Base-by-base conservation (phyloP, 2,888 invertebrate genomes). In the Pterobdella sp. region DNA sequence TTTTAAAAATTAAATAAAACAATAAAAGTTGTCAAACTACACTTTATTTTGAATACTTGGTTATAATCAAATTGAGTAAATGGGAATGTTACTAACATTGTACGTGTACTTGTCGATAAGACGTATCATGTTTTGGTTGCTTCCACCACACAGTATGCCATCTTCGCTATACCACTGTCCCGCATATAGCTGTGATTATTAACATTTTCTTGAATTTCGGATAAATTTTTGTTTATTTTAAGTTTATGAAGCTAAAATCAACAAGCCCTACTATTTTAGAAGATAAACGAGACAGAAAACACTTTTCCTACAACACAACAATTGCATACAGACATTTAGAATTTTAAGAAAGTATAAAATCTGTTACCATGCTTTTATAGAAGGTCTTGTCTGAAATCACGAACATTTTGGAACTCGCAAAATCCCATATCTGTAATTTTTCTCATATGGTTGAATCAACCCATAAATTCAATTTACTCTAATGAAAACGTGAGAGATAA, bases 81-180 rank as follows among this genome's bases (percentile, higher is more conserved):
- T 42, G 7, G 7, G 10, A 42, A 14, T 66, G 4, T 32, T 14
- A 68, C 68, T 7, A 68, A 68, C 68, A 68, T 68, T 68, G 18
- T 35, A 22, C 4, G 68, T 37, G 42, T 10, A 35, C 37, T 36
- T 68, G 29, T 68, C 68, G 26, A 68, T 37, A 4, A 68, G 29
- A 2, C 68, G 10, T 10, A 34, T 7, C 29, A 68, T 35, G 36
- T 68, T 68, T 36, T 26, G 35, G 29, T 68, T 35, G 37, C 37
- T 68, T 7, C 68, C 68, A 18, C 29, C 68, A 37, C 68, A 68
- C 14, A 36, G 18, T 14, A 68, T 68, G 29, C 42, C 42, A n/a
- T 68, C 35, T 3, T 3, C 36, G 4, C 37, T 42, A 68, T 37
- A 68, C 68, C 68, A 68, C 68, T 68, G 68, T 14, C 35, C 68